These are phyloP conservation scores for Hoplodrina blanda DNA, from an alignment of 2,888 invertebrate species.

Conservation along the genomic window DNA sequence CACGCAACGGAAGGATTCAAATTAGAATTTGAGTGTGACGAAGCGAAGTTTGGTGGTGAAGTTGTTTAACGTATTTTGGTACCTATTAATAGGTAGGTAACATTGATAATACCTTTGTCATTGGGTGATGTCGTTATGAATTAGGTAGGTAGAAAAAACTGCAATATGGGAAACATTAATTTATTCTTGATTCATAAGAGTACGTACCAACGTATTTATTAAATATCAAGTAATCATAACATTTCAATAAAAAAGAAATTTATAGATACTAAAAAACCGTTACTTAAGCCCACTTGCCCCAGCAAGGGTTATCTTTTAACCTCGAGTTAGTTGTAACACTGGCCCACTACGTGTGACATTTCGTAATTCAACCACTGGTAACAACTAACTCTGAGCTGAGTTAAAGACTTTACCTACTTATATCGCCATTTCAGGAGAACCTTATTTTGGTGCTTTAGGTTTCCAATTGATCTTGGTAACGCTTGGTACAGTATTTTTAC, in stretches of 20 bases:
- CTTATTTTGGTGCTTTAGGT: slow-evolving; percentile 1
- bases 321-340: too few species aligned
- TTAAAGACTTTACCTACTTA: too few species aligned
- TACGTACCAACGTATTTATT: too few species aligned
- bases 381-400: too few species aligned
- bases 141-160: too few species aligned
- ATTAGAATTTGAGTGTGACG: slow-evolving; percentile 12
- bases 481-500: slow-evolving; percentile 25
- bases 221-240: neutral
- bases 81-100: neutral
- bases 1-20: slow-evolving; percentile 21
- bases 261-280: too few species aligned
- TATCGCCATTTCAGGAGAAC: neutral
- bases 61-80: neutral
- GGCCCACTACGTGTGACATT: too few species aligned
- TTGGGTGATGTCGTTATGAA: too few species aligned
- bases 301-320: too few species aligned
- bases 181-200: slow-evolving; percentile 6
- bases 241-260: neutral
- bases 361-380: too few species aligned
- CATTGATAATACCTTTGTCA: too few species aligned
- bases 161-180: neutral
- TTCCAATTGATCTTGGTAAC: slow-evolving; percentile 62
- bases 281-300: neutral
- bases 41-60: slow-evolving; percentile 1